Evolutionary conservation across 2,113 vertebrate species (phyloP).

Genomic region (Boulengeromyrus knoepffleri): DNA sequence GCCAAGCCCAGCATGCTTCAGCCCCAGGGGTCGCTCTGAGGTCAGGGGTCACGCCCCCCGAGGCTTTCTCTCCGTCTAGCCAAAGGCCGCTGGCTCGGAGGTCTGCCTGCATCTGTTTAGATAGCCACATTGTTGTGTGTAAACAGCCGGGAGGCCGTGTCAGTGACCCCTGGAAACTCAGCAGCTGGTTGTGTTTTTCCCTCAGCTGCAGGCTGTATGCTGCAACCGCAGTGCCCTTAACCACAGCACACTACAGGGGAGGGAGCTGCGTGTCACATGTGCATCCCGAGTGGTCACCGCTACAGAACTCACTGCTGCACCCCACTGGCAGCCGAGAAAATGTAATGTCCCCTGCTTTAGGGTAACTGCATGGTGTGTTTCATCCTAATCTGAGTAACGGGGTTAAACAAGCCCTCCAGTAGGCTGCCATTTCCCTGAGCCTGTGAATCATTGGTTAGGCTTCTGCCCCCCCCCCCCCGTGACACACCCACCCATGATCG

Average conservation of each 20-base stretch:
- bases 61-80: neutral
- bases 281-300: neutral
- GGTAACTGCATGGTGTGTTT: neutral
- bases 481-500: neutral
- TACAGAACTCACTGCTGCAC: neutral
- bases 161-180: neutral
- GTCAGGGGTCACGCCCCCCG: neutral
- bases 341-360: neutral
- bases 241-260: neutral
- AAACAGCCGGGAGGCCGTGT: neutral
- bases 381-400: neutral
- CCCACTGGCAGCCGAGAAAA: neutral
- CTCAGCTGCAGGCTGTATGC: neutral
- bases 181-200: neutral
- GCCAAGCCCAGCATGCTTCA: neutral
- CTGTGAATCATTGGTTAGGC: neutral
- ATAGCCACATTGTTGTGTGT: neutral
- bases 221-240: neutral
- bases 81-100: neutral
- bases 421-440: neutral
- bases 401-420: neutral
- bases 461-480: neutral
- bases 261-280: too few species aligned
- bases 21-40: neutral
- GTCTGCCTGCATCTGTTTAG: neutral